Evolutionary conservation across 2,113 vertebrate genomes (phyloP), one percentile per base, ranked within the genome.

Genomic region (Perca flavescens): DNA sequence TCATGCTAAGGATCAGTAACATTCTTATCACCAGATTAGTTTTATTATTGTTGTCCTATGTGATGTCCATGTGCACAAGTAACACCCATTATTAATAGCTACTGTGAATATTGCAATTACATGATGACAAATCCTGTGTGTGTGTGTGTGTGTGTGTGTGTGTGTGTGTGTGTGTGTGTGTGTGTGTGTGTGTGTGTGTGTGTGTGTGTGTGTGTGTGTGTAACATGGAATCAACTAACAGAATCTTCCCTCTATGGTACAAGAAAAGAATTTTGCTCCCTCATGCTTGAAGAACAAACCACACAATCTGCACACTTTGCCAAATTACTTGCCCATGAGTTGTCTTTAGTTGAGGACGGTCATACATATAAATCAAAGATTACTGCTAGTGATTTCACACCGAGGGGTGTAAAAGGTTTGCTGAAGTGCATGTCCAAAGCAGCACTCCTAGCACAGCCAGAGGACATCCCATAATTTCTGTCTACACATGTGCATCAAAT

Each of bases 401-500:
- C 46, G 60, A 1, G 19, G n/a, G n/a, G n/a, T n/a, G n/a, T 71
- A 0, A 77, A 65, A 58, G 17, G 60, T 40, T 58, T 83, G 22
- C 28, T 72, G 46, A 53, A 77, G 43, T 77, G 62, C 6, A 12
- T 22, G 19, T 13, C 62, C 62, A 64, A 21, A n/a, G 34, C 36
- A 58, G 13, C 43, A 52, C n/a, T 60, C 74, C 52, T 77, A 6
- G 46, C 52, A 40, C 28, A 83, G 52, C 80, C 74, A 52, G 22
- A 66, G 19, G 43, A 72, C 14, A 46, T 66, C 17, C 60, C 52
- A 50, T 6, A 60, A 52, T 60, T 72, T 63, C 43, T 72, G 43
- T 52, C 19, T 0, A n/a, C 16, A 34, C 64, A 83, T 22, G 17
- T 65, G 8, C 13, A 28, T 2, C 7, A 71, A 49, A 77, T 77